Base-by-base conservation (phyloP, 2,797 vertebrate species). In the Hemitrygon akajei region DNA sequence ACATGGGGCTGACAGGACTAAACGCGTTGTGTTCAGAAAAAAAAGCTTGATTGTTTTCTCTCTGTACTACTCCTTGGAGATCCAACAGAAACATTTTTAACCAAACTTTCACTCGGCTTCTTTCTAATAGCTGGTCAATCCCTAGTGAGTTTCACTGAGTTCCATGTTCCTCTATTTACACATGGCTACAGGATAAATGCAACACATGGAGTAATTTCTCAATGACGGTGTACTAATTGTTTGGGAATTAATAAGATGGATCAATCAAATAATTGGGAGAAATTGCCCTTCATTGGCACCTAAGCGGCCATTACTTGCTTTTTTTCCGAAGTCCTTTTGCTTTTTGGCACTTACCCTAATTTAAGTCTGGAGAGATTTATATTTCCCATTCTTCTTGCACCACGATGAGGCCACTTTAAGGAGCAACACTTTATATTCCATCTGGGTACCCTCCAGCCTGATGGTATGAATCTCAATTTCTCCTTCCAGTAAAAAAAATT, bases 31-130 rank as follows among this genome's bases (percentile, higher is more conserved):
- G 58, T n/a, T 87, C 58, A 16, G 12, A 16, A 63, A 87, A 47
- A 63, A 63, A 87, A 63, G 58, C 25, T 27, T 84, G 81, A 84
- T 84, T 84, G 81, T 27, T 87, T 75, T 87, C 58, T 87, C 27
- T 63, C 58, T 87, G 56, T 63, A 18, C 30, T 63, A 63, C 60
- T n/a, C 84, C 30, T 60, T 58, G 2, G 81, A 84, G 81, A 84
- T 27, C 81, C 25, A 81, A 7, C 81, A 84, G 22, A 2, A 27
- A 27, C 84, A 87, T 87, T 87, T 75, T 87, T 87, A 87, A 87
- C 84, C 84, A 87, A 87, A 87, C 58, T 18, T 60, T 63, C 82
- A n/a, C 58, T n/a, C 27, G 30, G 27, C 3, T 63, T 14, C 84
- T 87, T 63, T 5, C n/a, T 34, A 87, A 63, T n/a, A 63, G 58